phyloP scores from a whole-genome alignment of 2,888 invertebrate species.

The Salpingus planirostris region DNA sequence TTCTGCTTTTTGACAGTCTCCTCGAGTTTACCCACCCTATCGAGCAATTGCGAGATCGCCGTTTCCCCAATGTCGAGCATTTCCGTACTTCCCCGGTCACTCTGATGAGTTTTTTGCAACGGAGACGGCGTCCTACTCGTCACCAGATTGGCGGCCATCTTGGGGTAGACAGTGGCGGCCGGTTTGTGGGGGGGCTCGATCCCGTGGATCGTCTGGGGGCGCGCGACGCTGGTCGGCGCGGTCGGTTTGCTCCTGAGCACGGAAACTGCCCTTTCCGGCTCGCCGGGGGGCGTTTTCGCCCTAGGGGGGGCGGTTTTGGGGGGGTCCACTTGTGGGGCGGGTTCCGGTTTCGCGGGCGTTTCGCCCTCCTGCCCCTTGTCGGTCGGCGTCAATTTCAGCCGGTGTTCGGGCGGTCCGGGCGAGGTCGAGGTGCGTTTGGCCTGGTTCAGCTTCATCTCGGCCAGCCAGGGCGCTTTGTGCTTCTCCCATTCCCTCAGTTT shows the following conservation, averaged over 20 bases:
- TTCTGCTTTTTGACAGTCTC: conserved; percentile 51
- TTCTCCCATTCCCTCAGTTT: conserved; percentile 61
- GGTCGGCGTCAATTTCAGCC: conserved; percentile 25
- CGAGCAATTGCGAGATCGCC: conserved; percentile 24
- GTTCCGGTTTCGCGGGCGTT: neutral
- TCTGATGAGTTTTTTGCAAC: conserved; percentile 6
- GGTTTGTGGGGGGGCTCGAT: conserved; percentile 2
- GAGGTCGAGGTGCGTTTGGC: conserved; percentile 52
- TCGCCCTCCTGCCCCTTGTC: conserved; percentile 20
- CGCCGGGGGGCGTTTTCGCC: conserved; percentile 29
- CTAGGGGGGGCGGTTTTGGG: conserved; percentile 7
- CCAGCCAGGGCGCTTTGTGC: conserved; percentile 71
- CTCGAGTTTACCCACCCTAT: conserved; percentile 49
- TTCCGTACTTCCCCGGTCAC: conserved; percentile 1
- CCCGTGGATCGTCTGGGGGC: conserved; percentile 11
- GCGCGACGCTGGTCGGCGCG: conserved; percentile 11
- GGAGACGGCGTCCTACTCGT: conserved; percentile 9
- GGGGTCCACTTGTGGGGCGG: neutral
- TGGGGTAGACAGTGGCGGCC: conserved; percentile 3
- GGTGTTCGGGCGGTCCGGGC: conserved; percentile 31
- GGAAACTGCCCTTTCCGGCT: conserved; percentile 22
- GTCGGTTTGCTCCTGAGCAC: conserved; percentile 11
- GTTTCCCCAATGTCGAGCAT: neutral
- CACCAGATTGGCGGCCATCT: conserved; percentile 6
- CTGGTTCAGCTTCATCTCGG: conserved; percentile 70